Conservation (phyloP, 2,888 invertebrate species). For the Neocrepidodera transversa region DNA sequence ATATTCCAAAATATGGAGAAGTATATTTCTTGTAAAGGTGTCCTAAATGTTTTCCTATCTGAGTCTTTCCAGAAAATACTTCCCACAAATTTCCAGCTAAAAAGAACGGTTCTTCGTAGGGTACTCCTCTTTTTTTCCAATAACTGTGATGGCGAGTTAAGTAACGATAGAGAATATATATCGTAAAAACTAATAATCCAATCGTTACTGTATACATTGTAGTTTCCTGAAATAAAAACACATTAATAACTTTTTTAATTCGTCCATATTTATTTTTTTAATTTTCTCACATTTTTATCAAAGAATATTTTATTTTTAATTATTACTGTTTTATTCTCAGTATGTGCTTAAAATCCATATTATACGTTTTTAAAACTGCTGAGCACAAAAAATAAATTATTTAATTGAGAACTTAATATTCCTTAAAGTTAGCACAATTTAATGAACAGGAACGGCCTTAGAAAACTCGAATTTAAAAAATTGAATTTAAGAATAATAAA, state of each 20-base stretch:
- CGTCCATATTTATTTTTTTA: background rate
- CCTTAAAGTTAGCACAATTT: background rate
- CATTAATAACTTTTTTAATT: no score
- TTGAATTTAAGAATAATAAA: no score
- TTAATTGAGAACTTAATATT: background rate
- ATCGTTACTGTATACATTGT: slow-evolving; percentile 19
- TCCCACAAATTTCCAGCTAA: slow-evolving; percentile 49
- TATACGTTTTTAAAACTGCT: background rate
- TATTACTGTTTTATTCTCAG: no score
- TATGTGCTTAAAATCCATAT: no score
- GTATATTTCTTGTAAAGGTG: slow-evolving; percentile 52
- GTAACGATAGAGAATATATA: slow-evolving; percentile 39
- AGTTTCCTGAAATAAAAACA: background rate
- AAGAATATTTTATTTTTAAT: no score
- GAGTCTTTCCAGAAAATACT: slow-evolving; percentile 48
- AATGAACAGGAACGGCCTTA: background rate
- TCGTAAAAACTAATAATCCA: slow-evolving; percentile 33
- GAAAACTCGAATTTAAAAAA: no score
- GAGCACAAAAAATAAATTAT: background rate
- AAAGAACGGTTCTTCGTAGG: slow-evolving; percentile 45
- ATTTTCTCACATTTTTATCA: no score
- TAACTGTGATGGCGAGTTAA: slow-evolving; percentile 45
- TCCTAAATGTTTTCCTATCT: slow-evolving; percentile 55
- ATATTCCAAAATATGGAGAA: slow-evolving; percentile 59
- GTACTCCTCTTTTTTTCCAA: slow-evolving; percentile 46